A percentile compares a stretch with the other conserved stretches of the same genome.
These are phyloP conservation scores for Chaetodon auriga DNA, from an alignment of 2,113 vertebrate species.

Conservation along the genomic window DNA sequence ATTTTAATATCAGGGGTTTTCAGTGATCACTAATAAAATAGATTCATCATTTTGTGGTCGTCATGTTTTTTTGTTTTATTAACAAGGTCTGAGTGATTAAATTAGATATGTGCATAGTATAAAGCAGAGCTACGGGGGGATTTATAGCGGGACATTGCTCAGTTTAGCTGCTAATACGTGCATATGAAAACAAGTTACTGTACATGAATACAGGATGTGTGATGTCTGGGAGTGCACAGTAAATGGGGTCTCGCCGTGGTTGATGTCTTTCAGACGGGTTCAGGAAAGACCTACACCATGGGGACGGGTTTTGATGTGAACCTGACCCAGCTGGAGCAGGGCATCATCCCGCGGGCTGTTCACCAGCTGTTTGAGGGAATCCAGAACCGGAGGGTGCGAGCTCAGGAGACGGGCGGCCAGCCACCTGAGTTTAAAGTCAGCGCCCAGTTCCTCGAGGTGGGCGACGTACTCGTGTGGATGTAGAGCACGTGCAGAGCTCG, in stretches of 20 bases:
- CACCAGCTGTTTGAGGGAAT: constrained; percentile 94
- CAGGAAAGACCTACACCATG: constrained; percentile 97
- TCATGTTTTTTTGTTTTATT: too few species aligned
- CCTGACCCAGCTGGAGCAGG: constrained; percentile 86
- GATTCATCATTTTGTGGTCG: background rate
- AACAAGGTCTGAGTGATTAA: too few species aligned
- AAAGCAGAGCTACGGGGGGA: too few species aligned
- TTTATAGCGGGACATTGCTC: too few species aligned
- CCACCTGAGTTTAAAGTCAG: constrained; percentile 97
- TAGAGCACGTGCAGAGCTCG: background rate
- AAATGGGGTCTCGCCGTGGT: background rate
- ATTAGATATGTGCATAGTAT: too few species aligned
- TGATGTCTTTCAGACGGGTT: constrained; percentile 88
- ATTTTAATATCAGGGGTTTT: background rate
- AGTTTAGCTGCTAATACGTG: background rate
- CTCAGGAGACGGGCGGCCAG: constrained; percentile 81
- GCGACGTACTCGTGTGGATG: background rate
- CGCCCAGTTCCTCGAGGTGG: constrained; percentile 97
- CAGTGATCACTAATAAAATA: background rate
- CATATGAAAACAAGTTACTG: background rate
- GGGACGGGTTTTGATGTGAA: constrained; percentile 93
- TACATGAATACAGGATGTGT: background rate
- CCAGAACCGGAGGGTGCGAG: constrained; percentile 81
- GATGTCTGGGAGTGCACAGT: background rate
- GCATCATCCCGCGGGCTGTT: constrained; percentile 95